These are phyloP conservation scores for Cinclus cinclus DNA, from an alignment of 2,113 vertebrate species.

Conservation along the genomic window DNA sequence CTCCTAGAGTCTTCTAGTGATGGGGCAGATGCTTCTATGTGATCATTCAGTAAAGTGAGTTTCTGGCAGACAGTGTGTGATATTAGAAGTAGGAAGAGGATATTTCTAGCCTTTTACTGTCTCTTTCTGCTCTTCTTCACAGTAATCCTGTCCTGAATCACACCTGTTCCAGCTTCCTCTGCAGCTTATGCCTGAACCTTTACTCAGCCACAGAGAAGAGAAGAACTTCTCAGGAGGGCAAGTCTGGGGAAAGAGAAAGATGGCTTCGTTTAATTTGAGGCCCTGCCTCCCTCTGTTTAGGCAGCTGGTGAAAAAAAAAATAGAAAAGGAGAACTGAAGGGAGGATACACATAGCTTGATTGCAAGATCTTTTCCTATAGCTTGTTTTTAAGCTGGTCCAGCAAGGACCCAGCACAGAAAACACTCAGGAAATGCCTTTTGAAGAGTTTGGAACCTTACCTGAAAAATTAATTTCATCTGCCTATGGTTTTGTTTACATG, in stretches of 20 bases:
- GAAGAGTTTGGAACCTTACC: neutral
- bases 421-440: neutral
- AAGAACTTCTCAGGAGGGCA: constrained; percentile 73
- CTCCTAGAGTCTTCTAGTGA: neutral
- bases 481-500: neutral
- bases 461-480: neutral
- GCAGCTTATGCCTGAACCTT: constrained; percentile 81
- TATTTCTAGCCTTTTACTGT: neutral
- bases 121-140: constrained; percentile 59
- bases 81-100: neutral
- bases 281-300: neutral
- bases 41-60: neutral
- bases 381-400: neutral
- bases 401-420: neutral
- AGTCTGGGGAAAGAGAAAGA: neutral
- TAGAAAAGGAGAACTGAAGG: neutral
- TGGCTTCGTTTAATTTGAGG: neutral
- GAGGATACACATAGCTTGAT: neutral
- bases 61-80: neutral
- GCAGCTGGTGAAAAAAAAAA: neutral
- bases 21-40: neutral
- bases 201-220: constrained; percentile 72
- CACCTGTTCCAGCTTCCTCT: constrained; percentile 87
- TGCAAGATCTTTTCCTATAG: neutral
- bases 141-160: constrained; percentile 85